Percentiles rank a stretch among this genome's conserved stretches.
Evolutionary conservation across 2,888 invertebrate genomes (phyloP).

Genomic region (Kuschelorhynchus macadamiae): DNA sequence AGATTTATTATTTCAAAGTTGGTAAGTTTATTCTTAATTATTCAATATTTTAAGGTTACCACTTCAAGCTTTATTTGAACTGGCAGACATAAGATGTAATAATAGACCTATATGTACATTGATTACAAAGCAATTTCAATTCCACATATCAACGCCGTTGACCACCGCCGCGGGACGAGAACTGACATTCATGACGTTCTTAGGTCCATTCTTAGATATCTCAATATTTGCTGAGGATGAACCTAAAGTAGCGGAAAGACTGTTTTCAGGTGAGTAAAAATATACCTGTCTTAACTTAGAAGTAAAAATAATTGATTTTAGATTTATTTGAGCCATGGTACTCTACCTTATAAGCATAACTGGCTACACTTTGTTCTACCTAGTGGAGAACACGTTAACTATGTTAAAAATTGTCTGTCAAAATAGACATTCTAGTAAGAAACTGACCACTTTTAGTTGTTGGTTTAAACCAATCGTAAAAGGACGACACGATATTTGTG

Average conservation of each 20-base stretch:
- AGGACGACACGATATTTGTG: no score
- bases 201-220: constrained; percentile 93
- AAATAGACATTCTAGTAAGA: no score
- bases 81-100: constrained; percentile 84
- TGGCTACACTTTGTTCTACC: no score
- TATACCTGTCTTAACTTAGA: not conserved
- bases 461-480: no score
- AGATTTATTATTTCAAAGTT: no score
- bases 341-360: no score
- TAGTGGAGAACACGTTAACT: no score
- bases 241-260: constrained; percentile 71
- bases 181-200: constrained; percentile 85
- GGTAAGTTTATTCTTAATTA: no score
- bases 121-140: constrained; percentile 76
- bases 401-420: no score
- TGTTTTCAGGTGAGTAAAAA: constrained; percentile 68
- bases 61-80: constrained; percentile 75
- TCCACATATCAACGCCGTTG: constrained; percentile 62
- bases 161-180: constrained; percentile 85
- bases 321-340: no score
- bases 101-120: constrained; percentile 81
- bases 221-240: constrained; percentile 96
- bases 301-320: not conserved
- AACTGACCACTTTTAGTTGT: no score
- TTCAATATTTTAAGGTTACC: constrained; percentile 72